These are phyloP conservation scores for Saguinus imperator DNA, from an alignment of 2,113 vertebrate species.

Conservation along the genomic window DNA sequence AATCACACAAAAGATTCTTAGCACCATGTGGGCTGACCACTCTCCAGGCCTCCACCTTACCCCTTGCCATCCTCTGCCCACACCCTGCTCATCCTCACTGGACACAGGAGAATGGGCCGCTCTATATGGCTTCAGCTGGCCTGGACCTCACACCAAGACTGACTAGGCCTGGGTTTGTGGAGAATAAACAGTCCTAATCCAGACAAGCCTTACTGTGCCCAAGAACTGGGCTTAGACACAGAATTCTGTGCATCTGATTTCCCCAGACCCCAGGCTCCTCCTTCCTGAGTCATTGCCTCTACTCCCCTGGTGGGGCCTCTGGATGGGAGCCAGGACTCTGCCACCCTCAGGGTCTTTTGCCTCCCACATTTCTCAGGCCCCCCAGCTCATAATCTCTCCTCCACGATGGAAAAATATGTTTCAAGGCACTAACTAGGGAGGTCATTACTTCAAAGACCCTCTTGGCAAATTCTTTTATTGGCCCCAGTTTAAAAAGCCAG, in stretches of 20 bases:
- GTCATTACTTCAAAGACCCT: conserved; percentile 76
- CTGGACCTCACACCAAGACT: conserved; percentile 21
- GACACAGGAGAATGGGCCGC: neutral
- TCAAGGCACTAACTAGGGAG: conserved; percentile 65
- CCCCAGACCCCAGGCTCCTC: neutral
- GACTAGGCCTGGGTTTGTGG: neutral
- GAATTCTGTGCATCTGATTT: conserved; percentile 28
- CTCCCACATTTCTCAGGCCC: conserved; percentile 53
- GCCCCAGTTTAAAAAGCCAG: conserved; percentile 68
- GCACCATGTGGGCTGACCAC: too few relatives aligned
- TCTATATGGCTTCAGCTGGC: neutral
- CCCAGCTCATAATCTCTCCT: conserved; percentile 65
- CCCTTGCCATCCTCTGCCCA: neutral
- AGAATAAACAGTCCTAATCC: conserved; percentile 38
- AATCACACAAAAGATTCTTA: neutral
- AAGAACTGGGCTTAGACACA: conserved; percentile 14
- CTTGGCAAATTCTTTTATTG: conserved; percentile 78
- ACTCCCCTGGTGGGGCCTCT: neutral
- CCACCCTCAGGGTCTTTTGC: conserved; percentile 56
- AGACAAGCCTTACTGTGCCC: neutral
- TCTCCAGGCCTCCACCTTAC: neutral
- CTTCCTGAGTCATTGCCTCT: neutral
- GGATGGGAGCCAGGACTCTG: conserved; percentile 50
- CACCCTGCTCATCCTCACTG: neutral
- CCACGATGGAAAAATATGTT: conserved; percentile 69